Evolutionary conservation across 2,113 vertebrate species (phyloP), one percentile per base, ranked within the genome.

Genomic region (Crypturellus undulatus): DNA sequence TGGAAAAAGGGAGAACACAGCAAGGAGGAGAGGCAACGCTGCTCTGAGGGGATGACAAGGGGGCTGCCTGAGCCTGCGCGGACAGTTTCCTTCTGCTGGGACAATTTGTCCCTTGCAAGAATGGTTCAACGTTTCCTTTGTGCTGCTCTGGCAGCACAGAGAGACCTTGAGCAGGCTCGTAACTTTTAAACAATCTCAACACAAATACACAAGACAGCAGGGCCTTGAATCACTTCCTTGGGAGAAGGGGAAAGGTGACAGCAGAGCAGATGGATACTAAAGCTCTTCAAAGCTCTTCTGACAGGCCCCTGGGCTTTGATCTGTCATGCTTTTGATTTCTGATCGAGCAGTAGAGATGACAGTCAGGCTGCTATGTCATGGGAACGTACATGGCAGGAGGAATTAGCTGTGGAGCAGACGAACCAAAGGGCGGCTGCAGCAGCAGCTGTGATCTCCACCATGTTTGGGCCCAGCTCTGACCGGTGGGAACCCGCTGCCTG

Each of bases 241-340:
- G 34, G 87, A 80, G 76, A 60, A 6, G 8, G 91, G 91, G 84
- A 93, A 93, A 94, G 91, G 91, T 83, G 79, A 91, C 75, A 73
- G 84, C 0, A 0, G 54, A 91, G 87, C 79, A 94, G 87, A 93
- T 6, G 6, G 71, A 28, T 82, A 58, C 0, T 0, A 87, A 82
- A 89, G 76, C 64, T 75, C 81, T 92, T 94, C 91, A 91, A 93
- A 97, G 87, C 68, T 87, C 62, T 54, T 90, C 68, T 87, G 87
- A 77, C 84, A 92, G 87, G 56, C 51, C 32, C 60, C 28, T 0
- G 0, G 0, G 1, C 91, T 92, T 95, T 96, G 81, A 96, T 93
- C 87, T 91, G 90, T 36, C 90, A 42, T 49, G 89, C 87, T 87
- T 96, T 94, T 96, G 96, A 95, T 96, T 95, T 88, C 90, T 77